Evolutionary conservation across 2,888 invertebrate genomes (phyloP).

Genomic region (Ferrisia virgata): DNA sequence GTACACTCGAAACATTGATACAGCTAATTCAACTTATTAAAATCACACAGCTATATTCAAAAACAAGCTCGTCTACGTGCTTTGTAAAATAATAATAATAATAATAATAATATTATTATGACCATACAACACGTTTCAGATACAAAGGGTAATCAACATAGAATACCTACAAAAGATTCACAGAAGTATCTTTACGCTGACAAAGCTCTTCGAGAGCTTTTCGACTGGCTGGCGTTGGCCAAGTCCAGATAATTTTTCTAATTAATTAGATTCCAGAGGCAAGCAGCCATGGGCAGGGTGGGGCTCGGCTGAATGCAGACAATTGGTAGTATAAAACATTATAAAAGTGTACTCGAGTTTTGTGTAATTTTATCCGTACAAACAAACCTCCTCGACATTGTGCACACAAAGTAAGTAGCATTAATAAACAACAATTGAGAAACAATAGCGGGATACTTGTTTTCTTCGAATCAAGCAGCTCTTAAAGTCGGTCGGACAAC

Average conservation of each 20-base stretch:
- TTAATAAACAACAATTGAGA: constrained; percentile 36
- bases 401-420: constrained; percentile 19
- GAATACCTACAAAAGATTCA: not conserved
- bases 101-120: no score
- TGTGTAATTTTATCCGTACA: not conserved
- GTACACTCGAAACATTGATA: not conserved
- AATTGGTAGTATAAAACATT: not conserved
- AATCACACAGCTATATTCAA: not conserved
- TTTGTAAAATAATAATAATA: not conserved
- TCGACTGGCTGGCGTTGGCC: not conserved
- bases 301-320: no score
- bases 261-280: not conserved
- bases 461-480: not conserved
- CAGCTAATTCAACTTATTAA: not conserved
- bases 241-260: not conserved
- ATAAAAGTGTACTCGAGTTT: not conserved
- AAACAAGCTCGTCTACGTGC: not conserved
- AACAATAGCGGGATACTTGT: constrained; percentile 18
- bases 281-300: not conserved
- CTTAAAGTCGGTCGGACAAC: constrained; percentile 25
- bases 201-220: not conserved
- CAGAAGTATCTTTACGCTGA: not conserved
- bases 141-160: not conserved
- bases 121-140: not conserved
- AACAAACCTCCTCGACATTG: not conserved